Percentiles rank a stretch among this genome's conserved stretches.
These are phyloP conservation scores for Peromyscus californicus DNA, from an alignment of 2,113 vertebrate genomes.

Conservation along the genomic window DNA sequence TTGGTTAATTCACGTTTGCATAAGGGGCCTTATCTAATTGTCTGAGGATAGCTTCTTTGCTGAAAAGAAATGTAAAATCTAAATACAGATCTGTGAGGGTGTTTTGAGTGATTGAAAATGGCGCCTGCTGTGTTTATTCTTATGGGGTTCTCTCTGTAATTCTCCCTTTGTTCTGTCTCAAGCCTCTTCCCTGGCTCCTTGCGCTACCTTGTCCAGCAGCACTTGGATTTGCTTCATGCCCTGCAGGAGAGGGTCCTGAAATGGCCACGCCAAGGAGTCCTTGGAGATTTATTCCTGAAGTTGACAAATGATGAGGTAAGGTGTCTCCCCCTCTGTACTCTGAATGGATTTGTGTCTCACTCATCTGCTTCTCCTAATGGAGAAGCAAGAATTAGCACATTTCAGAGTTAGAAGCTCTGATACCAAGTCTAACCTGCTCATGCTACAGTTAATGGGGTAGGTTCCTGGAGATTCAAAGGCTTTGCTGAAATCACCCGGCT, in stretches of 20 bases:
- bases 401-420: slow-evolving; percentile 2
- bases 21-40: background rate
- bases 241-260: slow-evolving; percentile 96
- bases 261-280: slow-evolving; percentile 96
- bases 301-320: slow-evolving; percentile 96
- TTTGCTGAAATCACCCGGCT: background rate
- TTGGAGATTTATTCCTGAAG: slow-evolving; percentile 98
- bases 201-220: slow-evolving; percentile 97
- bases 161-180: slow-evolving; percentile 62
- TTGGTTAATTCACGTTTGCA: background rate
- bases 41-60: slow-evolving; percentile 2
- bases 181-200: slow-evolving; percentile 97
- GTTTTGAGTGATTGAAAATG: background rate
- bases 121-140: background rate
- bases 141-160: slow-evolving; percentile 53
- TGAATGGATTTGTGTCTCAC: background rate
- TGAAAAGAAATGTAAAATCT: background rate
- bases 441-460: background rate
- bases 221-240: slow-evolving; percentile 95
- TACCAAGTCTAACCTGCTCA: background rate
- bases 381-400: slow-evolving; percentile 46
- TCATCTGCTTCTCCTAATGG: slow-evolving; percentile 20
- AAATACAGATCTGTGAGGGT: background rate
- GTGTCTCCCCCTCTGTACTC: background rate
- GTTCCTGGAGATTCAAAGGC: slow-evolving; percentile 10